A percentile compares a stretch with the other conserved stretches of the same genome.
Conservation (phyloP, 2,113 vertebrate genomes). For the Symphodus melops region DNA sequence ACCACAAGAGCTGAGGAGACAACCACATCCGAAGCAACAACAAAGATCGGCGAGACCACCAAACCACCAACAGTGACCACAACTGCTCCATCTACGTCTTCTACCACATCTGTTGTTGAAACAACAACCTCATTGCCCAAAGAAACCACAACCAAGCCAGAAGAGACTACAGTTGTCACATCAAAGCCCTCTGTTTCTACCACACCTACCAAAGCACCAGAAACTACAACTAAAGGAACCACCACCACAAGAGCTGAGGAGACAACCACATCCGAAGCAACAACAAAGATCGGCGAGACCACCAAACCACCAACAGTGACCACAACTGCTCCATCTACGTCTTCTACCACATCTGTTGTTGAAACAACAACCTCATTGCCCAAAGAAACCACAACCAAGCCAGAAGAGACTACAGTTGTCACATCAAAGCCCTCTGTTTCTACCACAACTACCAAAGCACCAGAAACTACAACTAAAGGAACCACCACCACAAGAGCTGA, state of each 20-base stretch:
- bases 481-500: neutral
- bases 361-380: no score
- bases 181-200: constrained; percentile 1
- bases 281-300: no score
- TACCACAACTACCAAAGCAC: neutral
- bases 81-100: no score
- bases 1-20: no score
- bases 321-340: no score
- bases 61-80: neutral
- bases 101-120: constrained; percentile 13
- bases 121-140: neutral
- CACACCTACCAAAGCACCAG: neutral
- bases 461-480: neutral
- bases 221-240: neutral
- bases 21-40: neutral
- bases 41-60: no score
- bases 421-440: neutral
- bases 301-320: no score
- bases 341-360: no score
- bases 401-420: neutral
- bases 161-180: neutral
- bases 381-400: neutral
- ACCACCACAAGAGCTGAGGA: neutral
- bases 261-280: neutral
- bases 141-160: neutral